Conservation (phyloP, 2,888 invertebrate species). For the Itoplectis maculator region DNA sequence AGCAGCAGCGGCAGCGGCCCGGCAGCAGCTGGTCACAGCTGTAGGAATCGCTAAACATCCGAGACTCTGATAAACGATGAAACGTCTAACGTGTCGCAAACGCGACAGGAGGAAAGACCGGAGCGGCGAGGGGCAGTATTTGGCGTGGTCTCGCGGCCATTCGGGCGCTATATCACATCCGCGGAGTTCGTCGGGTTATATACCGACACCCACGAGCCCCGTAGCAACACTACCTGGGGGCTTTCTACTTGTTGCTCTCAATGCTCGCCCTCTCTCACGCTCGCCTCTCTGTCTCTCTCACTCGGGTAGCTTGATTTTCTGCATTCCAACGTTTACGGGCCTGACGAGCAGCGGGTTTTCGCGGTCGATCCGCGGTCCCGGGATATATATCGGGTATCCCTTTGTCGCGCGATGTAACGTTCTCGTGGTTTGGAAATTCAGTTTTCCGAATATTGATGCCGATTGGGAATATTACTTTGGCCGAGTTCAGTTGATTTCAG, state of each 20-base stretch:
- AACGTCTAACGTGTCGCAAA: neutral
- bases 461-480: neutral
- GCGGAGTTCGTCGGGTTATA: neutral
- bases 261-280: neutral
- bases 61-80: neutral
- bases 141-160: neutral
- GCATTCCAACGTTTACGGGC: conserved; percentile 26
- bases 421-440: neutral
- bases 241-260: conserved; percentile 23
- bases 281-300: neutral
- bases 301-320: conserved; percentile 7
- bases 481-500: neutral
- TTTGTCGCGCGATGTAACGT: neutral
- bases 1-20: neutral
- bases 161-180: neutral
- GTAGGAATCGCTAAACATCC: conserved; percentile 37
- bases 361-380: neutral
- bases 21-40: conserved; percentile 45
- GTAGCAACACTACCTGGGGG: conserved; percentile 12
- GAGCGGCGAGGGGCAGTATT: neutral
- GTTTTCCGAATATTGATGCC: too few species aligned
- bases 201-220: conserved; percentile 19
- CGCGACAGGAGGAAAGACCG: neutral
- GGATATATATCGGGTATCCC: neutral
- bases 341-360: conserved; percentile 4